Evolutionary conservation across 2,888 invertebrate species (phyloP).

Genomic region (Torymus aiolomorphi): DNA sequence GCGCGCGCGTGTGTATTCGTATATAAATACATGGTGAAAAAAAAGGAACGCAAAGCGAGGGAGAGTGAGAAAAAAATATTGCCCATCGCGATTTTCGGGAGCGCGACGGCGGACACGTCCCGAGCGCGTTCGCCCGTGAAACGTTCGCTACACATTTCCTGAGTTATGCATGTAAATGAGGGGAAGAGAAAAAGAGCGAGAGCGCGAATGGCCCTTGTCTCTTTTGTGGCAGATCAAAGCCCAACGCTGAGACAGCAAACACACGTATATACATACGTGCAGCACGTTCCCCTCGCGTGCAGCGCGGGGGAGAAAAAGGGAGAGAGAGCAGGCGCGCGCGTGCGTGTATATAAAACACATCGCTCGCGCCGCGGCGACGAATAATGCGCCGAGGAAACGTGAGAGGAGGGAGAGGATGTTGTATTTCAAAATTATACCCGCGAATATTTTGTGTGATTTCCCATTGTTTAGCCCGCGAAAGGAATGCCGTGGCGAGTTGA

Average conservation of each 20-base stretch:
- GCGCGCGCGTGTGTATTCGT: neutral
- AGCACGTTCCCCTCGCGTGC: neutral
- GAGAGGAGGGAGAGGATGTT: constrained; percentile 7
- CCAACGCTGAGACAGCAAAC: constrained; percentile 57
- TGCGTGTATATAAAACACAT: too few species aligned
- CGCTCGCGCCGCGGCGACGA: too few species aligned
- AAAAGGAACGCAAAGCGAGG: neutral
- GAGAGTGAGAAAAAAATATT: constrained; percentile 24
- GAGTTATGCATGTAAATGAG: constrained; percentile 74
- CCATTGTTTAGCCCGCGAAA: constrained; percentile 43
- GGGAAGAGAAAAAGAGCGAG: constrained; percentile 61
- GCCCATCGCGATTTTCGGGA: constrained; percentile 52
- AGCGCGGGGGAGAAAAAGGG: too few species aligned
- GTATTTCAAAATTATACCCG: constrained; percentile 16
- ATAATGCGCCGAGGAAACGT: neutral
- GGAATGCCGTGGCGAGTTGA: neutral
- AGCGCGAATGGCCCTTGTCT: constrained; percentile 44
- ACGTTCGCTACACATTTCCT: constrained; percentile 73
- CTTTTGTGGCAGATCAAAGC: constrained; percentile 61
- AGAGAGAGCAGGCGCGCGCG: too few species aligned
- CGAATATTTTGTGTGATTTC: constrained; percentile 36
- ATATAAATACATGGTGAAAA: constrained; percentile 5
- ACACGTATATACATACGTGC: neutral
- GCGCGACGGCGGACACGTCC: neutral
- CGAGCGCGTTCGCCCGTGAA: constrained; percentile 65